phyloP scores from a whole-genome alignment of 2,888 invertebrate species.

The Xestia sexstrigata region DNA sequence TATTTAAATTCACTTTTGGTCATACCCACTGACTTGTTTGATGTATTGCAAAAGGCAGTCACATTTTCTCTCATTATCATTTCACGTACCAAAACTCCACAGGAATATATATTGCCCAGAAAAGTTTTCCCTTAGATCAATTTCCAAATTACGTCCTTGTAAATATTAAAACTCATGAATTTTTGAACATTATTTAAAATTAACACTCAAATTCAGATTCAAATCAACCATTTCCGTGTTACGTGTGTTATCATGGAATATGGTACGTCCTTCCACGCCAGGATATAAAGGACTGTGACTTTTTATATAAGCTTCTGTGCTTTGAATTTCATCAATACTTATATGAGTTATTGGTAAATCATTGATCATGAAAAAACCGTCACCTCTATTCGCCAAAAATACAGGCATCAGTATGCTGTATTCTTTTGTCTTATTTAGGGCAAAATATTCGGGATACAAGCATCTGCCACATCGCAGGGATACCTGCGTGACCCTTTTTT shows the following conservation, averaged over 20 bases:
- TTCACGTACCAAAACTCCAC: not conserved
- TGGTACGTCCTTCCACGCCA: conserved; percentile 92
- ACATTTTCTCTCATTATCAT: conserved; percentile 4
- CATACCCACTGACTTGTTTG: not conserved
- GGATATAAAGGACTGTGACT: conserved; percentile 92
- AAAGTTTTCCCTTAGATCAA: not conserved
- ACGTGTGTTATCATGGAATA: conserved; percentile 65
- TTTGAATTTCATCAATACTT: conserved; percentile 76
- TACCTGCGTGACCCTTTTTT: conserved; percentile 92
- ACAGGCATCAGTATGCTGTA: conserved; percentile 92
- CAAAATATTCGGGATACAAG: conserved; percentile 90
- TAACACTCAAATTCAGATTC: conserved; percentile 37
- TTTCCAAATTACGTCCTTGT: not conserved
- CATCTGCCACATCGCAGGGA: conserved; percentile 93
- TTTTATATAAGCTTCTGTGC: conserved; percentile 90
- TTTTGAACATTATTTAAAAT: conserved; percentile 46
- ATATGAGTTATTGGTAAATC: conserved; percentile 71
- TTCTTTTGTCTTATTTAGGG: conserved; percentile 86
- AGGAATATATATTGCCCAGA: not conserved
- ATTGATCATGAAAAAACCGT: conserved; percentile 91
- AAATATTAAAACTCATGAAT: conserved; percentile 3
- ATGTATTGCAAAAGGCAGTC: not conserved
- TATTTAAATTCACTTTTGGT: not conserved
- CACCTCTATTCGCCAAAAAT: conserved; percentile 94
- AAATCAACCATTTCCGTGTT: conserved; percentile 55